These are phyloP conservation scores for Disparrhopalites patrizii DNA, from an alignment of 2,888 invertebrate genomes.

Conservation along the genomic window DNA sequence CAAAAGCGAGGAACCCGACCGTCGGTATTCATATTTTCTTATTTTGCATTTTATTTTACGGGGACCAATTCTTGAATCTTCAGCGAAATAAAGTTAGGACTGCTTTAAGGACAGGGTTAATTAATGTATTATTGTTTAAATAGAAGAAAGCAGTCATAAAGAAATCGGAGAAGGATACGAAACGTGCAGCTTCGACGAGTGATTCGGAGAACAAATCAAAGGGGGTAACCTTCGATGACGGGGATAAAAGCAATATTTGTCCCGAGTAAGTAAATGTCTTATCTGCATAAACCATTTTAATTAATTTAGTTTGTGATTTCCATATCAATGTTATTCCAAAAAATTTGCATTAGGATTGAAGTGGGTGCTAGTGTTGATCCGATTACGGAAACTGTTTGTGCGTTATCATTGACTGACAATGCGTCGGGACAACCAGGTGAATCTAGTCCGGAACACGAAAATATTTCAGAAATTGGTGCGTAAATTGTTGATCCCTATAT, in stretches of 20 bases:
- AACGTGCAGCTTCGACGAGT: slow-evolving; percentile 13
- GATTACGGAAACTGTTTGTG: not conserved
- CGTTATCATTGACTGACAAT: not conserved
- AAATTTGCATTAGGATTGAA: not conserved
- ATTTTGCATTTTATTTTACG: not conserved
- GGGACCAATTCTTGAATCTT: no score
- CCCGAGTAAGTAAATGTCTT: not conserved
- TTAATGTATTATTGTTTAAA: not conserved
- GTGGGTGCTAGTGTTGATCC: slow-evolving; percentile 13
- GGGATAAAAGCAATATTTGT: not conserved
- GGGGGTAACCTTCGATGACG: slow-evolving; percentile 42
- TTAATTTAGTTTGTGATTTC: not conserved
- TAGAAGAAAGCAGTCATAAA: slow-evolving; percentile 40
- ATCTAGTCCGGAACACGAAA: slow-evolving; percentile 23
- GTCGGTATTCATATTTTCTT: not conserved
- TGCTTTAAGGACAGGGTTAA: no score
- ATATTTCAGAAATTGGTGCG: not conserved
- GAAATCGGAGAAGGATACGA: slow-evolving; percentile 28
- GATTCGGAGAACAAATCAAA: slow-evolving; percentile 32
- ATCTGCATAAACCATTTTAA: not conserved
- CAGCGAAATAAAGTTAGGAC: no score
- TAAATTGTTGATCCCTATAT: no score
- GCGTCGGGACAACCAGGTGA: slow-evolving; percentile 15
- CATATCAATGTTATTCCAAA: not conserved
- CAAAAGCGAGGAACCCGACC: not conserved